Evolutionary conservation across 2,113 vertebrate genomes (phyloP), one percentile per base, ranked within the genome.

Genomic region (Phaethornis superciliosus): DNA sequence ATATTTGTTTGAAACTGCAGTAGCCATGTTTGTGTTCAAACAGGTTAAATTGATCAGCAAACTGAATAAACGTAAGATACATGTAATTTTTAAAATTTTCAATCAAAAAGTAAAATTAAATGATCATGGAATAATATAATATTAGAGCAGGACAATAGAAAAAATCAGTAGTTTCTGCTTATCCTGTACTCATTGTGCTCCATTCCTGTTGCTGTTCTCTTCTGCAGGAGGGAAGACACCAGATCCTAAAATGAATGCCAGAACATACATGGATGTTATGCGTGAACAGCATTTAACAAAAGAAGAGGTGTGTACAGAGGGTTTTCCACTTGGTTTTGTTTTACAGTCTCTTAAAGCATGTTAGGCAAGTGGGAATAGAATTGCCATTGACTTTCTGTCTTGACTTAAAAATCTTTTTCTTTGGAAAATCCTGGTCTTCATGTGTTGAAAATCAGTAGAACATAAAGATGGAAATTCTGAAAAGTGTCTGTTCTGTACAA

Each of bases 261-360:
- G 99, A 96, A 99, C 99, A 0, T 99, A 99, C 77, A 99, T 99
- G 98, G 99, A 99, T 98, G 99, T 99, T 98, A 99, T 99, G 99
- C 98, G 98, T 97, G 99, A 99, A 97, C 99, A 99, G 94, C 99
- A 99, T 97, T 98, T 99, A 94, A 99, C 99, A 94, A 99, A 99
- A 97, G 99, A 99, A 97, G 99, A 99, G 98, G 99, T 99, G 97
- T 96, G 46, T 4, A 17, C 40, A 54, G 17, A 46, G 21, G 15
- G 33, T 10, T 60, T 92, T 84, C 22, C 21, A 0, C 10, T 60
- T 89, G n/a, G 7, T 69, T 72, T 55, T 6, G 2, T 26, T 32
- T 74, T 81, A 15, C 10, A 67, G 33, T 35, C 27, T 85, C 70
- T 52, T 47, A 83, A 89, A 85, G 44, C 6, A 2, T 4, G 8